Percentiles rank a stretch among this genome's conserved stretches.
Conservation (phyloP, 1,140 invertebrate species). For the Bradysia coprophila region DNA sequence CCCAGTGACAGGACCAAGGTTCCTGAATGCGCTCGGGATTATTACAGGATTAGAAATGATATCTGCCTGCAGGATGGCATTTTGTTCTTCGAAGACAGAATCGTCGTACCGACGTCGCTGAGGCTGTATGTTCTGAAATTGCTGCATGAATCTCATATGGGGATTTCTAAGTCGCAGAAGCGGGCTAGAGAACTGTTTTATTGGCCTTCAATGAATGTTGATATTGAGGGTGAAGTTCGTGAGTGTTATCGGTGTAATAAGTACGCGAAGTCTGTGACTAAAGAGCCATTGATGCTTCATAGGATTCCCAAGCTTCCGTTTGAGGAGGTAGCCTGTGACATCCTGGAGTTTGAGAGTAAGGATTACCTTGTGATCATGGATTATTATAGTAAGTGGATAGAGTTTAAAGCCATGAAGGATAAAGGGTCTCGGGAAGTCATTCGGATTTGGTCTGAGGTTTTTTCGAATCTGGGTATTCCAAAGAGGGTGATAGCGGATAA, state of each 20-base stretch:
- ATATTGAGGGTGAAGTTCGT: slow-evolving; percentile 13
- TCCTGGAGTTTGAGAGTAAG: slow-evolving; percentile 4
- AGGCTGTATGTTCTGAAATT: slow-evolving; percentile 13
- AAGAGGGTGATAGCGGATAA: slow-evolving; percentile 12
- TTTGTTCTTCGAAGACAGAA: slow-evolving; percentile 12
- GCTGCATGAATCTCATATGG: slow-evolving; percentile 17
- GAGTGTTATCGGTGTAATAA: slow-evolving; percentile 13
- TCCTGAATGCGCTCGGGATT: slow-evolving; percentile 6
- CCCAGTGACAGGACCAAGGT: slow-evolving; percentile 5
- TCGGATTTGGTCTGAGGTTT: slow-evolving; percentile 8
- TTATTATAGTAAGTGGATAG: slow-evolving; percentile 16
- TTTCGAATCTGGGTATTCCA: slow-evolving; percentile 13
- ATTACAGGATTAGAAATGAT: slow-evolving; percentile 9
- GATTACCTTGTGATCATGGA: slow-evolving; percentile 12
- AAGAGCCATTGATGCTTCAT: slow-evolving; percentile 12
- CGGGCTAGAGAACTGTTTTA: slow-evolving; percentile 20
- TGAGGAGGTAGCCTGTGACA: slow-evolving; percentile 11
- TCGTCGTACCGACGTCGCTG: slow-evolving; percentile 14
- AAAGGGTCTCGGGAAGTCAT: slow-evolving; percentile 10
- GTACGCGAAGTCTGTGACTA: slow-evolving; percentile 10
- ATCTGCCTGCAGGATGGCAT: slow-evolving; percentile 11
- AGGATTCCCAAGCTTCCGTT: slow-evolving; percentile 13
- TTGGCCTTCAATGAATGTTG: slow-evolving; percentile 17
- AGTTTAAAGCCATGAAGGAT: slow-evolving; percentile 9
- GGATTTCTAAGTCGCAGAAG: slow-evolving; percentile 12